Conservation (phyloP, 2,888 invertebrate genomes). For the Drosophila buzzatii region DNA sequence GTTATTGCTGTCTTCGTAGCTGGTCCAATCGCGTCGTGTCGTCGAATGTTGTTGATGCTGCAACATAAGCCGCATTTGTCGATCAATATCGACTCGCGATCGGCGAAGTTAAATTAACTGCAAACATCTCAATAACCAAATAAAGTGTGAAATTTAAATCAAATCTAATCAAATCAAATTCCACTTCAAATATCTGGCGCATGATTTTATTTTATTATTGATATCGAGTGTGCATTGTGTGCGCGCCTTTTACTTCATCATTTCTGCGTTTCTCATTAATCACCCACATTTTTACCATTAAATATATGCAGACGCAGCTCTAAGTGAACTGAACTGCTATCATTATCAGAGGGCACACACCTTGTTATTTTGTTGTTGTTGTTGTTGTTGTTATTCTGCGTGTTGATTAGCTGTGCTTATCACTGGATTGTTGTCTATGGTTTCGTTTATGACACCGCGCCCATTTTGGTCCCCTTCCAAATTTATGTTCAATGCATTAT, state of each 20-base stretch:
- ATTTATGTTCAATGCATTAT: slow-evolving; percentile 49
- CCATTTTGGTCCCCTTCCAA: slow-evolving; percentile 23
- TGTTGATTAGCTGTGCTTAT: slow-evolving; percentile 54
- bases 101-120: slow-evolving; percentile 26
- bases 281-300: slow-evolving; percentile 23
- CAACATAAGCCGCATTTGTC: slow-evolving; percentile 16
- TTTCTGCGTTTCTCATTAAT: slow-evolving; percentile 31
- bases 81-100: slow-evolving; percentile 27
- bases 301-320: neutral
- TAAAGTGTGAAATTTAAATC: slow-evolving; percentile 29
- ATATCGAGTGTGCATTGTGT: slow-evolving; percentile 11
- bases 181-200: slow-evolving; percentile 8
- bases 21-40: slow-evolving; percentile 45
- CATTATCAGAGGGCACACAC: slow-evolving; percentile 51
- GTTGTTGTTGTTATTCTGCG: slow-evolving; percentile 16
- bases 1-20: slow-evolving; percentile 32
- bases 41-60: slow-evolving; percentile 29
- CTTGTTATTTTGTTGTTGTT: slow-evolving; percentile 22
- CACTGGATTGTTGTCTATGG: slow-evolving; percentile 32
- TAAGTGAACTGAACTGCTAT: slow-evolving; percentile 21
- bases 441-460: slow-evolving; percentile 42
- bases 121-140: slow-evolving; percentile 4
- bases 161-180: neutral
- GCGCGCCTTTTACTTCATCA: slow-evolving; percentile 14
- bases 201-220: neutral